These are phyloP conservation scores for Chymomyza amoena DNA, from an alignment of 2,888 invertebrate species.

Conservation along the genomic window DNA sequence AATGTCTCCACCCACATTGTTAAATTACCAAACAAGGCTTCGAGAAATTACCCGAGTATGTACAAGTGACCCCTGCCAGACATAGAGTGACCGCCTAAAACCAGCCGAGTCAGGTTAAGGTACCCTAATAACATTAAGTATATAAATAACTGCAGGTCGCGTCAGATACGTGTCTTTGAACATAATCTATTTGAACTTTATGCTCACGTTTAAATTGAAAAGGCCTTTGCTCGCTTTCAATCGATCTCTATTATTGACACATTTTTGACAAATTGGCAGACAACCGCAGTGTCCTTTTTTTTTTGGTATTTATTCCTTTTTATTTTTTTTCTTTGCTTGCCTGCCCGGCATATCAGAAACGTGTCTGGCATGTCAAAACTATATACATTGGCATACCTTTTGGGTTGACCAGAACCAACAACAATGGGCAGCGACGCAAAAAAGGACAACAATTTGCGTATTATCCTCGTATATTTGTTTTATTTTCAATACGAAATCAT, in stretches of 20 bases:
- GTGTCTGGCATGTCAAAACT: conserved; percentile 56
- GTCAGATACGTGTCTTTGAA: background rate
- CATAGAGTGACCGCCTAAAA: no score
- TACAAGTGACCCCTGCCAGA: no score
- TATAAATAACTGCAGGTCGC: background rate
- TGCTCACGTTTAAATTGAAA: background rate
- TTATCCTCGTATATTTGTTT: conserved; percentile 49
- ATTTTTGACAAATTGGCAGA: conserved; percentile 70
- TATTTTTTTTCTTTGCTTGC: conserved; percentile 19
- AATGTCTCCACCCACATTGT: no score
- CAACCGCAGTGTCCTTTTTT: conserved; percentile 29
- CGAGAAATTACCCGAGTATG: no score
- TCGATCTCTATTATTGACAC: conserved; percentile 71
- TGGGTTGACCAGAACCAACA: conserved; percentile 22
- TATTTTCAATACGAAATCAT: conserved; percentile 53
- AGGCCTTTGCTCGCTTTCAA: conserved; percentile 39
- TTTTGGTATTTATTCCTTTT: conserved; percentile 12
- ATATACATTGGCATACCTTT: conserved; percentile 46
- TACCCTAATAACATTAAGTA: background rate
- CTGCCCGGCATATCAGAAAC: conserved; percentile 37
- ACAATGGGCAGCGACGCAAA: conserved; percentile 20
- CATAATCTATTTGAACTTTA: background rate
- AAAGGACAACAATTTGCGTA: conserved; percentile 58
- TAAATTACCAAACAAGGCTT: no score
- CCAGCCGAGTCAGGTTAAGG: no score